phyloP scores from a whole-genome alignment of 2,888 invertebrate species.

The Diaphora mendica region DNA sequence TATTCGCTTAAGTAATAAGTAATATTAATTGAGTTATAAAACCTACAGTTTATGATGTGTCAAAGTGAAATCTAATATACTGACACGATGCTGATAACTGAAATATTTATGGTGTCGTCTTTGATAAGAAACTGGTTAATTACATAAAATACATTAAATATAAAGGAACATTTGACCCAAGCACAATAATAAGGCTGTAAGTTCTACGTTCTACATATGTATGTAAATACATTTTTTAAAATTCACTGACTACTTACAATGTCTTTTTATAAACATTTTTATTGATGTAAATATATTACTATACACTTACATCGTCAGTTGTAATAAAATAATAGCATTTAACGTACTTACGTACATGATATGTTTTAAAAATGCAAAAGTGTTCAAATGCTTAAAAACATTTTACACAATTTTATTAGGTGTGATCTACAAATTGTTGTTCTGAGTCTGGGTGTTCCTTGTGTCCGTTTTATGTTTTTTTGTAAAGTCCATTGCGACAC shows the following conservation, averaged over 20 bases:
- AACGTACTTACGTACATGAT: not conserved
- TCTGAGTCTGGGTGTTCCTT: too few species aligned
- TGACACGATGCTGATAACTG: slow-evolving; percentile 42
- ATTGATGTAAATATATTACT: too few species aligned
- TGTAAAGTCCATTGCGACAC: too few species aligned
- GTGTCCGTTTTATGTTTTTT: too few species aligned
- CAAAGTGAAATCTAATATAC: slow-evolving; percentile 42
- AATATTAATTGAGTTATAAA: slow-evolving; percentile 52
- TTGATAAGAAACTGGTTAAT: slow-evolving; percentile 34
- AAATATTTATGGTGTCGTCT: slow-evolving; percentile 35
- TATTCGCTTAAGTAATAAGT: slow-evolving; percentile 40
- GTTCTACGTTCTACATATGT: too few species aligned
- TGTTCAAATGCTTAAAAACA: too few species aligned
- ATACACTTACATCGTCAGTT: not conserved
- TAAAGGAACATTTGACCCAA: not conserved
- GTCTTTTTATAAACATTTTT: too few species aligned
- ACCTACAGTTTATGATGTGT: slow-evolving; percentile 40
- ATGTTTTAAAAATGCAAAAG: not conserved
- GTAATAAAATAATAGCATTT: not conserved
- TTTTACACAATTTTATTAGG: not conserved
- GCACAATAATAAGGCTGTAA: not conserved
- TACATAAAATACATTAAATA: slow-evolving; percentile 42
- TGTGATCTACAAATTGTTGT: too few species aligned
- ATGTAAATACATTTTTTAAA: too few species aligned
- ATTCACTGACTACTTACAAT: too few species aligned